Conservation (phyloP, 2,888 invertebrate genomes). For the Schizaphis graminum region DNA sequence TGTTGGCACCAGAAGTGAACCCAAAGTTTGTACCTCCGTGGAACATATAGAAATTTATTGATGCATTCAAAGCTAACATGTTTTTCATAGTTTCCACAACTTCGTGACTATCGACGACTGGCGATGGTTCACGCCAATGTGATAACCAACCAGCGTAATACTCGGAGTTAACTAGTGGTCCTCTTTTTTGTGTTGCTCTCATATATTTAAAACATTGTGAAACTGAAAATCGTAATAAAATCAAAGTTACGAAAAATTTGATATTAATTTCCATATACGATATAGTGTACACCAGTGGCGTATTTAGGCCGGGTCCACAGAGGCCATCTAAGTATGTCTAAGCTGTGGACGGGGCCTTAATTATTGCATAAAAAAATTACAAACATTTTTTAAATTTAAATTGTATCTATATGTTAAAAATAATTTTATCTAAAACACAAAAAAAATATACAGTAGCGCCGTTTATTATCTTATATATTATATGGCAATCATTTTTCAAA, state of each 20-base stretch:
- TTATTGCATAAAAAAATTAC: no score
- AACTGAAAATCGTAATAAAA: constrained; percentile 25
- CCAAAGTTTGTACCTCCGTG: constrained; percentile 91
- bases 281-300: neutral
- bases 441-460: no score
- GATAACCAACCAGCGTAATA: constrained; percentile 95
- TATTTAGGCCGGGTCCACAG: no score
- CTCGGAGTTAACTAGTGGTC: constrained; percentile 91
- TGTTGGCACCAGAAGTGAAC: constrained; percentile 74
- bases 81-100: constrained; percentile 75
- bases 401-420: no score
- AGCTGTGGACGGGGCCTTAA: no score
- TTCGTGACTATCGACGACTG: constrained; percentile 72
- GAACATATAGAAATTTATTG: constrained; percentile 93
- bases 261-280: neutral
- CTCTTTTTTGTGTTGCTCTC: constrained; percentile 73
- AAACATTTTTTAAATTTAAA: no score
- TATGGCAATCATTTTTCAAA: no score
- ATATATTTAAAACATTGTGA: constrained; percentile 71
- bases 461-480: no score
- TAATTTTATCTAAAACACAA: no score
- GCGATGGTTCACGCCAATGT: constrained; percentile 84
- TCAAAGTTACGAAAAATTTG: neutral
- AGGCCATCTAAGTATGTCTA: no score
- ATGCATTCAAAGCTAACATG: constrained; percentile 75